Base-by-base conservation (phyloP, 2,888 invertebrate species). In the Lochmaea capreae region DNA sequence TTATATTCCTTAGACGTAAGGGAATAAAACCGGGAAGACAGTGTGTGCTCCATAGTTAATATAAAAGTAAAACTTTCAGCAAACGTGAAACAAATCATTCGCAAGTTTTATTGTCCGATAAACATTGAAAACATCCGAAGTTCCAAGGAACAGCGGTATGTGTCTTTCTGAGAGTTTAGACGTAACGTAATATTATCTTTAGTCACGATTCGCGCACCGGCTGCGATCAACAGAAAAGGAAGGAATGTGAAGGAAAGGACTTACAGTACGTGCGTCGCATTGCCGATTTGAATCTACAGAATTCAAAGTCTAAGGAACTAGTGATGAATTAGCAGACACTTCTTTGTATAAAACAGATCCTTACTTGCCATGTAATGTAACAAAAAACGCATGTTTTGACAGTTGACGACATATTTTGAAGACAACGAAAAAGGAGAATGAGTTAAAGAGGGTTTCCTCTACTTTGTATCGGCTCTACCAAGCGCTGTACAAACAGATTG, bases 131-230 rank as follows among this genome's bases (percentile, higher is more conserved):
- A 80, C 78, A 79, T 67, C 58, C 70, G 63, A 52, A 63, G 59
- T 74, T 77, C 73, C 75, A 74, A 74, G 79, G 79, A 81, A 80
- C 77, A 72, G 72, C 77, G 76, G 78, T 76, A 76, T 76, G 76
- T 80, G 80, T 62, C 43, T 63, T 18, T 63, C 39, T 39, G 18
- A 18, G 79, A 71, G 61, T 65, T 71, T 63, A 70, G 70, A 67
- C 71, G 49, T 65, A 75, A 80, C 76, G 83, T 84, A 85, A 85
- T 86, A 84, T 83, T 81, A 81, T 80, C 82, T 79, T 54, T 82
- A 85, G 86, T 86, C 86, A 86, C 86, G 86, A 86, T 82, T 83
- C 80, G 78, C 79, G 86, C 84, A 82, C 86, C 86, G 86, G 86
- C 85, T 86, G 86, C 82, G 81, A 78, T 77, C 76, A 76, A 71